Evolutionary conservation across 1,140 invertebrate species (phyloP), one percentile per base, ranked within the genome.

Genomic region (Ceratina australensis): DNA sequence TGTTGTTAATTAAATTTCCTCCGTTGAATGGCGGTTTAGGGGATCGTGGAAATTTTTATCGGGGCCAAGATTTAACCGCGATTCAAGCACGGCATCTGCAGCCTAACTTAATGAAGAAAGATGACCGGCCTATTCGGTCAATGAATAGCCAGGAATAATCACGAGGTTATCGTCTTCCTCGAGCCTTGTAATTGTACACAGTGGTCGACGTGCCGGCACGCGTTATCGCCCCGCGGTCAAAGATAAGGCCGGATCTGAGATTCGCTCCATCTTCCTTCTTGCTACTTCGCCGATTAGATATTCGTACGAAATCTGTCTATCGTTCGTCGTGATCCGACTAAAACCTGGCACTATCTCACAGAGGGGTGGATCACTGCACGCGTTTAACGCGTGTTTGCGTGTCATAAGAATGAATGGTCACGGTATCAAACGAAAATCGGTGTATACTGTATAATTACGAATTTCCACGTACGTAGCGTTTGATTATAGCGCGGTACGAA

Each of bases 351-450:
- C 50, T 28, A 80, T 69, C 66, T 76, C 49, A 54, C 15, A 15
- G 47, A n/a, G 26, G 12, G 50, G 13, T 26, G 26, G 28, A 0
- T 28, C 8, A 42, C 47, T 50, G 28, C 42, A 60, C 61, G 33
- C 73, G 63, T 57, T 75, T 74, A 54, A 75, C 64, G 33, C 57
- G n/a, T 54, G 54, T 57, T 24, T 56, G 61, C 13, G n/a, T 47
- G 78, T 22, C 54, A 12, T 72, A 75, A 68, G 78, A 75, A 75
- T 75, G 56, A 52, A 60, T 79, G 54, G 66, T 79, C 65, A 64
- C 69, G 76, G 20, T 15, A n/a, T 2, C 33, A 26, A 52, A 78
- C 72, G 52, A 49, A 49, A 54, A 71, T 71, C 66, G 28, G 20
- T 8, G 16, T 77, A 26, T 61, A 77, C 16, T 8, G 16, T 77